Percentiles rank a stretch among this genome's conserved stretches.
phyloP scores from a whole-genome alignment of 2,888 invertebrate genomes.

The Megalurothrips usitatus region DNA sequence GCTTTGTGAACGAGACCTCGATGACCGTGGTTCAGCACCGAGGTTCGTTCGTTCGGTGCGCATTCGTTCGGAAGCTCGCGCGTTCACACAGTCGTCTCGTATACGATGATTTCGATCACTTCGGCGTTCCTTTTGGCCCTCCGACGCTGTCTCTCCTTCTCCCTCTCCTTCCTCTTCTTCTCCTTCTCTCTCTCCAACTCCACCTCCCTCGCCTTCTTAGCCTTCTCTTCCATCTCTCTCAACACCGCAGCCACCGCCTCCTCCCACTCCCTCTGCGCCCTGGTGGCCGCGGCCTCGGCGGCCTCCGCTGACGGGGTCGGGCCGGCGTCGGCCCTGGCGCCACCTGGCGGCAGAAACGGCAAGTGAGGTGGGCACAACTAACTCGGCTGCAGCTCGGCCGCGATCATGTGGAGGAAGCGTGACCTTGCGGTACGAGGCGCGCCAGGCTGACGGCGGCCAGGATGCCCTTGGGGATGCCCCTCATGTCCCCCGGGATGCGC shows the following conservation, averaged over 20 bases:
- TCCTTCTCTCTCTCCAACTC: conserved; percentile 43
- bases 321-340: conserved; percentile 40
- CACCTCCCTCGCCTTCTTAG: conserved; percentile 34
- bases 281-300: conserved; percentile 37
- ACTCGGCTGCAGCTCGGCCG: too few species aligned
- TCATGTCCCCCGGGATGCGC: conserved; percentile 48
- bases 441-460: conserved; percentile 60
- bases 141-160: conserved; percentile 74
- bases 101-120: conserved; percentile 73
- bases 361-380: background rate
- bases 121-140: conserved; percentile 44
- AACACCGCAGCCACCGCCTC: conserved; percentile 74
- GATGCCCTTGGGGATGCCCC: conserved; percentile 46
- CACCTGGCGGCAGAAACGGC: conserved; percentile 41
- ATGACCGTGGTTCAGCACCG: too few species aligned
- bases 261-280: conserved; percentile 56
- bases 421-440: conserved; percentile 28
- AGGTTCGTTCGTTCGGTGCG: too few species aligned
- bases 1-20: too few species aligned
- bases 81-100: conserved; percentile 76
- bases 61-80: background rate
- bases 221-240: conserved; percentile 62
- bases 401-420: conserved; percentile 35
- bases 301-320: conserved; percentile 47
- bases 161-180: conserved; percentile 60